These are phyloP conservation scores for Ennomos erosarius DNA, from an alignment of 2,888 invertebrate species.

Conservation along the genomic window DNA sequence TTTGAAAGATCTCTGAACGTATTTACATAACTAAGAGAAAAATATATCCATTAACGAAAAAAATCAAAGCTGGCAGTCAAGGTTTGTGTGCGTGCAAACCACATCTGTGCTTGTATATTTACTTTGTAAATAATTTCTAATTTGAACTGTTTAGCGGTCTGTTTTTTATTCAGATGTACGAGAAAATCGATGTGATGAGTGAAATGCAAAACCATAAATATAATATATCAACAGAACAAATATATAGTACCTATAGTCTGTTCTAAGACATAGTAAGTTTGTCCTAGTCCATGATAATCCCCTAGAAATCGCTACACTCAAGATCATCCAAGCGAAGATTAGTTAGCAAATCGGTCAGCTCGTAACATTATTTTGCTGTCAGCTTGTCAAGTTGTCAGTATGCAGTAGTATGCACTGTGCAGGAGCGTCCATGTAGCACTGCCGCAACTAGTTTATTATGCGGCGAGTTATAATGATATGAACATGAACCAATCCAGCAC, in stretches of 20 bases:
- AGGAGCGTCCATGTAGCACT: constrained; percentile 23
- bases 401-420: no score
- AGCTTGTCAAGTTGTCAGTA: constrained; percentile 10
- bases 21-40: constrained; percentile 9
- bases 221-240: constrained; percentile 2
- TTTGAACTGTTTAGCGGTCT: background rate
- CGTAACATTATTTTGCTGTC: constrained; percentile 10
- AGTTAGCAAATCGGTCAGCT: constrained; percentile 31
- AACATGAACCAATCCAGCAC: constrained; percentile 14
- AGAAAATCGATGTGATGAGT: background rate
- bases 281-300: constrained; percentile 4
- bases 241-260: no score
- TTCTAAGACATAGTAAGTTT: background rate
- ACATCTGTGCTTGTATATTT: constrained; percentile 11
- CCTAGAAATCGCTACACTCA: constrained; percentile 24
- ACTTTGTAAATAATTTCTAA: constrained; percentile 6
- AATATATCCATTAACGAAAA: constrained; percentile 27
- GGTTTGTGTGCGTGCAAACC: constrained; percentile 10
- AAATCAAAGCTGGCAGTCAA: constrained; percentile 15
- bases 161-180: constrained; percentile 9
- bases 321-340: constrained; percentile 34
- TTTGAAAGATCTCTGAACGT: constrained; percentile 24
- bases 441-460: constrained; percentile 23
- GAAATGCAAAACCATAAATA: background rate
- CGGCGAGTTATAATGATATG: background rate